Conservation (phyloP, 2,888 invertebrate genomes). For the Stenodera caucasica region DNA sequence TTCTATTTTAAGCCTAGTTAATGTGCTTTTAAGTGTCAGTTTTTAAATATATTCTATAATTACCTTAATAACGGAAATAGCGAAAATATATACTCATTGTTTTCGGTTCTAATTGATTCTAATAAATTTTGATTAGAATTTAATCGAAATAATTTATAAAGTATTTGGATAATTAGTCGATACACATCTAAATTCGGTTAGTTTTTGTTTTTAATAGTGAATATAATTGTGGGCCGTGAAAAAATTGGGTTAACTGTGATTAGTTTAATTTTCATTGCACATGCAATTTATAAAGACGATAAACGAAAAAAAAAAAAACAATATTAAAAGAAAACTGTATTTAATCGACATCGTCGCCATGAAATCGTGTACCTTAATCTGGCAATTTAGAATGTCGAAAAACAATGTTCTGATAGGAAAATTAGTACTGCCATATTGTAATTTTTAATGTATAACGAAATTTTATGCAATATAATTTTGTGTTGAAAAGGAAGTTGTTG, state of each 20-base stretch:
- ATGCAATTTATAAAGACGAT: slow-evolving; percentile 40
- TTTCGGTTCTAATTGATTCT: no score
- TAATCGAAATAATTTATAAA: background rate
- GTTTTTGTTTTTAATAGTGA: slow-evolving; percentile 10
- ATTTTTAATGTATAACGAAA: slow-evolving; percentile 27
- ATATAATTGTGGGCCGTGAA: slow-evolving; percentile 24
- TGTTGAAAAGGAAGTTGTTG: slow-evolving; percentile 25
- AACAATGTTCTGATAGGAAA: slow-evolving; percentile 33
- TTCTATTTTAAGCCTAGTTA: background rate
- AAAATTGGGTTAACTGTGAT: slow-evolving; percentile 40
- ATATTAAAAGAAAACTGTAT: no score
- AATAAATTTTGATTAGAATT: no score
- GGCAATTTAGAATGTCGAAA: slow-evolving; percentile 24
- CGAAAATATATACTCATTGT: no score
- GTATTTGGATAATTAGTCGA: background rate
- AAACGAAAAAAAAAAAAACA: slow-evolving; percentile 36
- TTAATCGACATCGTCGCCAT: slow-evolving; percentile 33
- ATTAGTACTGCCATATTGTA: slow-evolving; percentile 38
- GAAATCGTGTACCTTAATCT: slow-evolving; percentile 33
- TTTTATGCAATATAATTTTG: slow-evolving; percentile 32
- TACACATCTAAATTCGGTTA: background rate
- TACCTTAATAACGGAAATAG: background rate
- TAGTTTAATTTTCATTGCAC: slow-evolving; percentile 41
- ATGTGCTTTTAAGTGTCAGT: slow-evolving; percentile 8
- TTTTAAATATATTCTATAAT: slow-evolving; percentile 1